Evolutionary conservation across 2,797 vertebrate species (phyloP), one percentile per base, ranked within the genome.

Genomic region (Hoplostethus atlanticus): DNA sequence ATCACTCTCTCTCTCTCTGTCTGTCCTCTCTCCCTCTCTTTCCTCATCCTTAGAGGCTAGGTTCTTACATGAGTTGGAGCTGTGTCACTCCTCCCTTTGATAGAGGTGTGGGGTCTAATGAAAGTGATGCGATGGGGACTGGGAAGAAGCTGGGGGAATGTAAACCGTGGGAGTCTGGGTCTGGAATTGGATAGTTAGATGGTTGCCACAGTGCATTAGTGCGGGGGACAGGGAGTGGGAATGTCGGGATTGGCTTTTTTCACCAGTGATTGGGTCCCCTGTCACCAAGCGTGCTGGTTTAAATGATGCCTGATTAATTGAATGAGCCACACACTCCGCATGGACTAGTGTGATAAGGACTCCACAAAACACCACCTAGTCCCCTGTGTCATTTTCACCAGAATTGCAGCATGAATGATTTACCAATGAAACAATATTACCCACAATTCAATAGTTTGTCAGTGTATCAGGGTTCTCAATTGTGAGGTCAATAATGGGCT

Each of bases 181-280:
- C 85, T 94, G 89, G 90, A 95, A 95, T 95, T 94, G 91, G 91
- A 91, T 92, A 90, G 92, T 93, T 94, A 92, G 93, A 93, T 87
- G 87, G 90, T 89, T 94, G 92, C 92, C 92, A 93, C 88, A 89
- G 88, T 69, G 87, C 88, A 91, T 95, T 94, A 91, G 89, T 83
- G 73, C 70, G 62, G 34, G 70, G 83, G 86, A 87, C 84, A 69
- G 61, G 67, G 86, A 87, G 69, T 79, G 64, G 87, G 85, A 87
- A 92, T 92, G 90, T 91, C 73, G 80, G 87, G 86, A 91, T 90
- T 86, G 78, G 81, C 83, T 90, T 87, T 87, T 91, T 90, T 76
- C 73, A 80, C 72, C 86, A 83, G 84, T 89, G 91, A 92, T 93
- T 87, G 85, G 83, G 87, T 89, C 87, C 87, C 88, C 74, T 90